Evolutionary conservation across 2,797 vertebrate genomes (phyloP).

Genomic region (Momotus momota): DNA sequence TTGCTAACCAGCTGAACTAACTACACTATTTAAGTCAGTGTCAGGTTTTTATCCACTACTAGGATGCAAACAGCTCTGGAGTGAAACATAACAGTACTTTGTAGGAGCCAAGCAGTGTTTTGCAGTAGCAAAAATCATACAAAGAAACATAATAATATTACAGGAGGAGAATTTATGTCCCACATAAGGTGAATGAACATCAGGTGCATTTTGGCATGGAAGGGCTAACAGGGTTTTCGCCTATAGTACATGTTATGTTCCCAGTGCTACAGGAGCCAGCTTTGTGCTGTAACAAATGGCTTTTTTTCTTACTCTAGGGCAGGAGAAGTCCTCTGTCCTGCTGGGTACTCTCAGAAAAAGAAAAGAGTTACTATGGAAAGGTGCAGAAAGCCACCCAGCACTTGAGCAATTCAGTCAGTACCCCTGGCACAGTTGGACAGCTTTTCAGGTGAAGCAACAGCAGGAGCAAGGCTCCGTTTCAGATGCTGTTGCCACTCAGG

Average conservation of each 20-base stretch:
- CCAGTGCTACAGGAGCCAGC: neutral
- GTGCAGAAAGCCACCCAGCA: neutral
- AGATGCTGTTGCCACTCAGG: neutral
- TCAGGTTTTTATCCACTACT: neutral
- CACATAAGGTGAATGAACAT: neutral
- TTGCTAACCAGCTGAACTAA: neutral
- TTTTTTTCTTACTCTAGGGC: neutral
- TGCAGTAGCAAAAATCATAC: neutral
- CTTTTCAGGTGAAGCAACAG: neutral
- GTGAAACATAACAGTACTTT: conserved; percentile 1
- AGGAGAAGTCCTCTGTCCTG: neutral
- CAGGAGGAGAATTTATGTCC: neutral
- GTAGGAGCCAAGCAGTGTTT: neutral
- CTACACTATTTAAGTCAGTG: neutral
- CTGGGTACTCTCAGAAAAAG: neutral
- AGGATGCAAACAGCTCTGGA: neutral
- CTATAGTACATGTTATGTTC: neutral
- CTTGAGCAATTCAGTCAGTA: neutral
- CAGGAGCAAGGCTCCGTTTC: neutral
- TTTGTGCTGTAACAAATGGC: neutral
- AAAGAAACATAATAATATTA: conserved; percentile 31
- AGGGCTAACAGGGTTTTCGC: neutral
- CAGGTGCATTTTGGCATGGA: neutral
- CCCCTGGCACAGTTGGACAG: neutral
- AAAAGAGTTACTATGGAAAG: neutral